phyloP scores from a whole-genome alignment of 2,797 vertebrate genomes.

The Pelochelys cantorii region DNA sequence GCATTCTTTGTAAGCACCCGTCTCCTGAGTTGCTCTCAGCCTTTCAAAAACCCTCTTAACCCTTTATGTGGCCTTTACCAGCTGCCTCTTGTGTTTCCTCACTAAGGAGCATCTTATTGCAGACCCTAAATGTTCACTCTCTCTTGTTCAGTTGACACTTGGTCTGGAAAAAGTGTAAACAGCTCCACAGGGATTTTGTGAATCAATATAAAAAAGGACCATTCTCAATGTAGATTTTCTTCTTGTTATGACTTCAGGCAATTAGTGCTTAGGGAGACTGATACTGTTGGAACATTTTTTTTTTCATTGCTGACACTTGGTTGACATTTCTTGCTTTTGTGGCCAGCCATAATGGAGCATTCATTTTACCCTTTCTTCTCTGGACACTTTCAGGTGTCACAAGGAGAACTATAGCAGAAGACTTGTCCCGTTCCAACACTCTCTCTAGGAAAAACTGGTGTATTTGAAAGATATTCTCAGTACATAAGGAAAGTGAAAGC shows the following conservation, averaged over 20 bases:
- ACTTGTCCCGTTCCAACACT: neutral
- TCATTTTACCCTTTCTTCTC: conserved; percentile 32
- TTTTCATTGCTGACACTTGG: conserved; percentile 38
- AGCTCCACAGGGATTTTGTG: neutral
- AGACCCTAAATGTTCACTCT: neutral
- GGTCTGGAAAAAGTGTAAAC: conserved; percentile 13
- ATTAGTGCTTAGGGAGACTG: conserved; percentile 34
- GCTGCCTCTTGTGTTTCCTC: neutral
- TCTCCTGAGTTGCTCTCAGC: neutral
- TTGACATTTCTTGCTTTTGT: conserved; percentile 43
- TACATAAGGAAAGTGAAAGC: neutral
- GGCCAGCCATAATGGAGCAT: neutral
- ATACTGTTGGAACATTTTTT: conserved; percentile 35
- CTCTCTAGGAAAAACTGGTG: neutral
- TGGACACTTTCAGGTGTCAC: neutral
- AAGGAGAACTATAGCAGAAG: neutral
- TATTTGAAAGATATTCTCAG: neutral
- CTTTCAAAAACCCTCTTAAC: conserved; percentile 1
- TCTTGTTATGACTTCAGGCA: conserved; percentile 27
- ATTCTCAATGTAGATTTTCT: neutral
- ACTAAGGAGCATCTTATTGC: neutral
- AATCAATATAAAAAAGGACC: conserved; percentile 10
- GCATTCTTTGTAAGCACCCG: neutral
- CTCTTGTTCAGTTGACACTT: conserved; percentile 13
- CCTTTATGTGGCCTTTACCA: neutral